A percentile compares a stretch with the other conserved stretches of the same genome.
Evolutionary conservation across 2,113 vertebrate species (phyloP).

Genomic region (Trichechus manatus): DNA sequence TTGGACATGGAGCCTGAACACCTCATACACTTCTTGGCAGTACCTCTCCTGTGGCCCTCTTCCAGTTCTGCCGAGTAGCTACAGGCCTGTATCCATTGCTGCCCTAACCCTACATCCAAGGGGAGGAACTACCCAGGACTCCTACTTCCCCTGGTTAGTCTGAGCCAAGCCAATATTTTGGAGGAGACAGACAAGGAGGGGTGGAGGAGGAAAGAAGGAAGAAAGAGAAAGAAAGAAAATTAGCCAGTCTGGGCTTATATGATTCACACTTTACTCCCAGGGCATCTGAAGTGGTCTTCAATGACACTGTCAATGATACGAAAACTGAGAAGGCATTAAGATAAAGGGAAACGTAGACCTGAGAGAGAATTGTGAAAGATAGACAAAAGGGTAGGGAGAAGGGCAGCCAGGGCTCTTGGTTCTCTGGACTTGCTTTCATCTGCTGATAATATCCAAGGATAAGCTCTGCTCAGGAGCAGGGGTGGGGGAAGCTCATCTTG

Average conservation of each 20-base stretch:
- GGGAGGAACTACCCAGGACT: background rate
- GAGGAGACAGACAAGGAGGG: background rate
- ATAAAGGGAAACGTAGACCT: background rate
- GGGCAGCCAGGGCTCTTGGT: background rate
- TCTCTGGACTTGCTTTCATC: background rate
- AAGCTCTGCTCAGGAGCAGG: background rate
- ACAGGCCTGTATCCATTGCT: background rate
- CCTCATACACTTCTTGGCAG: background rate
- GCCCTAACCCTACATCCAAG: background rate
- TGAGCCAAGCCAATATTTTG: background rate
- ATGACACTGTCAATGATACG: background rate
- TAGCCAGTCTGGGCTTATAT: background rate
- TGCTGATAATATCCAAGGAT: background rate
- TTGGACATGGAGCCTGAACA: background rate
- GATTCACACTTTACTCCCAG: background rate
- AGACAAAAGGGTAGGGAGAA: background rate
- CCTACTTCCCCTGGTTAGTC: background rate
- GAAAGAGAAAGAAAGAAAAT: background rate
- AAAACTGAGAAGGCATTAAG: background rate
- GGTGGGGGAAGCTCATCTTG: background rate
- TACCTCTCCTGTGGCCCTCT: background rate
- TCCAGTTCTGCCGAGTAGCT: background rate
- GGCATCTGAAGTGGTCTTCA: background rate
- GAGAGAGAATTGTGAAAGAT: background rate
- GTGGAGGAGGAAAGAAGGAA: too few relatives aligned